A percentile compares a stretch with the other conserved stretches of the same genome.
These are phyloP conservation scores for Anguilla rostrata DNA, from an alignment of 2,113 vertebrate genomes.

Conservation along the genomic window DNA sequence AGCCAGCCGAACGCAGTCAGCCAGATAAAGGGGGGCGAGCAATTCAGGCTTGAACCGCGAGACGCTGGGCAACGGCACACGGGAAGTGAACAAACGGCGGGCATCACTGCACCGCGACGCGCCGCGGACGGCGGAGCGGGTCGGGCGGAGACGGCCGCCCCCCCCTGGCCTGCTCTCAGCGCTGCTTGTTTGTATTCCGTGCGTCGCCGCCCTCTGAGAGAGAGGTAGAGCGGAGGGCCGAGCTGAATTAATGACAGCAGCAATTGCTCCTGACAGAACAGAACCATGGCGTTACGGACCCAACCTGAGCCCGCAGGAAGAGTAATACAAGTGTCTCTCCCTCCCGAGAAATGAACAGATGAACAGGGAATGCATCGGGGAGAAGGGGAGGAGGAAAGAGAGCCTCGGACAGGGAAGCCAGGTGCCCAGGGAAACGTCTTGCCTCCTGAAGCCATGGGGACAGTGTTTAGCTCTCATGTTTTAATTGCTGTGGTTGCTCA, in stretches of 20 bases:
- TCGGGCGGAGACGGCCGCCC: background rate
- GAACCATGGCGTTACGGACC: background rate
- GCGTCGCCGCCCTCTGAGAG: background rate
- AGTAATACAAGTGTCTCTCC: background rate
- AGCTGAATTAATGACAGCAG: slow-evolving; percentile 7
- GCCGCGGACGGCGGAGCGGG: background rate
- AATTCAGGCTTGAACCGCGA: no score
- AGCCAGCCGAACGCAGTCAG: background rate
- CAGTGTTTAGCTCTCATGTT: background rate
- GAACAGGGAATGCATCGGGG: background rate
- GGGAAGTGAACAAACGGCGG: background rate
- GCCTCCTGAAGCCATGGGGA: background rate
- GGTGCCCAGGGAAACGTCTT: no score
- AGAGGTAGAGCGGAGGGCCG: background rate
- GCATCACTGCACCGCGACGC: background rate
- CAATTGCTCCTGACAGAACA: slow-evolving; percentile 18
- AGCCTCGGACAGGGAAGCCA: background rate
- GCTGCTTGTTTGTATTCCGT: slow-evolving; percentile 12
- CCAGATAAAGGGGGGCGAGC: no score
- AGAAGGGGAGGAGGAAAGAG: background rate
- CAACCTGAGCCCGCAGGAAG: background rate
- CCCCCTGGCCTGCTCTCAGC: no score
- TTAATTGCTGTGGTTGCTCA: background rate
- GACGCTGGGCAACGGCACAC: no score
- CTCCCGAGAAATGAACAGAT: background rate